These are phyloP conservation scores for Chionoecetes opilio DNA, from an alignment of 1,140 invertebrate genomes.

Conservation along the genomic window DNA sequence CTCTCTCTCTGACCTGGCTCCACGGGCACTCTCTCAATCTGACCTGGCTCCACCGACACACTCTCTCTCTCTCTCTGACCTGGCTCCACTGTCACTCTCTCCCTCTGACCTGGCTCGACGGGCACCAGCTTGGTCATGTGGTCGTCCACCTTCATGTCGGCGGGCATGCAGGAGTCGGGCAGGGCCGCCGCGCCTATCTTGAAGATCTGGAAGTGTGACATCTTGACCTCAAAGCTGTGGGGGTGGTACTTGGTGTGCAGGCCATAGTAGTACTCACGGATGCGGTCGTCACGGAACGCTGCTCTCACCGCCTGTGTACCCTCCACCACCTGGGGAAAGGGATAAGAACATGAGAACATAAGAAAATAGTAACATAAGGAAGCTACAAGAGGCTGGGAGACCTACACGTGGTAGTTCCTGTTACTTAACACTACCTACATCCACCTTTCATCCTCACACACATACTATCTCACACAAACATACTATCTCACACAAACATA, in stretches of 20 bases:
- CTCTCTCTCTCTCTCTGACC: neutral
- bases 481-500: no score
- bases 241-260: conserved; percentile 90
- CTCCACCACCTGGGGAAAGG: conserved; percentile 90
- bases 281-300: conserved; percentile 91
- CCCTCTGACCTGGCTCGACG: conserved; percentile 84
- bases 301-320: conserved; percentile 89
- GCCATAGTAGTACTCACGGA: conserved; percentile 98
- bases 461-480: no score
- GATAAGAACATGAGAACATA: neutral
- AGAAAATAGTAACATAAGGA: no score
- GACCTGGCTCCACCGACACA: no score
- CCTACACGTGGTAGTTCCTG: no score
- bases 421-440: no score
- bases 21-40: no score
- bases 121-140: conserved; percentile 95
- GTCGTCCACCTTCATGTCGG: conserved; percentile 97
- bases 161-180: conserved; percentile 96
- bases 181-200: conserved; percentile 97
- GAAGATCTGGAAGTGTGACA: conserved; percentile 88
- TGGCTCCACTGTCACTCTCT: neutral
- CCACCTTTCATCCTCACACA: no score
- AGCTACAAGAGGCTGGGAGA: no score
- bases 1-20: no score
- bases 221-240: conserved; percentile 84